Evolutionary conservation across 1,140 invertebrate genomes (phyloP), one percentile per base, ranked within the genome.

Genomic region (Drosophila pseudoobscura): DNA sequence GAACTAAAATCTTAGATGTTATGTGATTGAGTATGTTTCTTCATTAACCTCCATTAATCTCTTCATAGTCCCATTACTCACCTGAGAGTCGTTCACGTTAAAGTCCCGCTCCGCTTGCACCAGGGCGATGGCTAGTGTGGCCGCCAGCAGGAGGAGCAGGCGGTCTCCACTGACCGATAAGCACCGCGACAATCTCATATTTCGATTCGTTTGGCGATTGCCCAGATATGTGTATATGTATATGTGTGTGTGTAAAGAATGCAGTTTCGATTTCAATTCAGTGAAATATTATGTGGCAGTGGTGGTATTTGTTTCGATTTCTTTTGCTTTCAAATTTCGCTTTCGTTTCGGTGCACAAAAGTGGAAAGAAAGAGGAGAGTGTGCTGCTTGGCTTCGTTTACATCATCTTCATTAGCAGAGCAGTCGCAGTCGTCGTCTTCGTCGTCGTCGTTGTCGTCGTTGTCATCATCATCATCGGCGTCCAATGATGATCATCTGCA

Each of bases 1-100:
- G 8, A 29, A 29, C 29, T 29, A 8, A 6, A 26, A 26, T 35
- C 31, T 3, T 35, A 3, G 29, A 6, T 7, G 7, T 7, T 8
- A 6, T 17, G 17, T 17, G 17, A 17, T 17, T 17, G 17, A 17
- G 17, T 17, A 17, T 17, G 17, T 17, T 17, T 17, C 17, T 17
- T 17, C 17, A 17, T 17, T 17, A 17, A 17, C 0, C 17, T 17
- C 17, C 17, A 17, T 17, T 17, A 17, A 17, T 17, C 17, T 17
- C 17, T 17, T 17, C 17, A 0, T 17, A 17, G 1, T 17, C 26
- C 55, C 11, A 20, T 46, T 56, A 78, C 85, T 87, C 60, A 91
- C 89, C 89, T 91, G 89, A 45, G 89, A 89, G 55, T 90, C 89
- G 51, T 91, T 90, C 52, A 88, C 85, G 75, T 91, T 91, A 56